Conservation (phyloP, 2,113 vertebrate genomes). For the Willisornis vidua region DNA sequence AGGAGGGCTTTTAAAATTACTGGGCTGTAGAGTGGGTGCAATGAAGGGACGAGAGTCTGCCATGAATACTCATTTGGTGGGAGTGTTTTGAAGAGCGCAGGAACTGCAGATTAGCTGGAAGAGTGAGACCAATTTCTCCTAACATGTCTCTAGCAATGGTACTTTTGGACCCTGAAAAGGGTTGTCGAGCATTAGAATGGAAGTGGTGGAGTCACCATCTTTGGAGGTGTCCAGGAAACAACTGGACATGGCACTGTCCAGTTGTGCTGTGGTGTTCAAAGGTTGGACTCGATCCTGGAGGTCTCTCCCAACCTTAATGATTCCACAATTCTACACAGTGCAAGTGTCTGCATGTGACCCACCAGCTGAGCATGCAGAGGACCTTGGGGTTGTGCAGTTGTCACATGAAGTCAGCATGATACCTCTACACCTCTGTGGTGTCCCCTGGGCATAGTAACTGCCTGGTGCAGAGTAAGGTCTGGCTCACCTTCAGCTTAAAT, state of each 20-base stretch:
- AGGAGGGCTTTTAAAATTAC: background rate
- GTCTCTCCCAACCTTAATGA: background rate
- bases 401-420: background rate
- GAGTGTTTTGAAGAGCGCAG: background rate
- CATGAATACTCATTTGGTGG: background rate
- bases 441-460: background rate
- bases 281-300: background rate
- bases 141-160: too few species aligned
- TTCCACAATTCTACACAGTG: background rate
- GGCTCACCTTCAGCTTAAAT: background rate
- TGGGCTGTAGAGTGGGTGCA: background rate
- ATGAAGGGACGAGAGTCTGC: background rate
- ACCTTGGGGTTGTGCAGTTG: background rate
- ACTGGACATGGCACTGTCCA: background rate
- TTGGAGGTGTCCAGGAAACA: background rate
- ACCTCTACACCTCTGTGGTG: background rate
- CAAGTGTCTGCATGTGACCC: background rate
- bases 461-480: background rate
- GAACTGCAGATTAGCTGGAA: background rate
- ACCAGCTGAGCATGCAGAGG: background rate
- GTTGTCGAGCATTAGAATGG: background rate
- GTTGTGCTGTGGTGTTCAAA: background rate
- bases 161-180: background rate
- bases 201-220: background rate
- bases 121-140: background rate